Conservation (phyloP, 2,113 vertebrate species). For the Calyptomena viridis region DNA sequence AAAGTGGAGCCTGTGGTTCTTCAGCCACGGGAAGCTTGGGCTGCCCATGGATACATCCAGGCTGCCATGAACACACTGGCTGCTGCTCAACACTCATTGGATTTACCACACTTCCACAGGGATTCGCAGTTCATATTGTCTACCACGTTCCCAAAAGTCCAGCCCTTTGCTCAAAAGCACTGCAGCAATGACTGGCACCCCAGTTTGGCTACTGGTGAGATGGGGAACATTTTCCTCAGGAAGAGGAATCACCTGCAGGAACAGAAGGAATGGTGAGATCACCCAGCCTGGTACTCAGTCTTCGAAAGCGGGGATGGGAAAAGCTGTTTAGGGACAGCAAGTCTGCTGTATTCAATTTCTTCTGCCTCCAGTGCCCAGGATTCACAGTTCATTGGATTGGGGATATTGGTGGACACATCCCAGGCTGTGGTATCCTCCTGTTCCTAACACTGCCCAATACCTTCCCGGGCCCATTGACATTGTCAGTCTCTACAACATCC, state of each 20-base stretch:
- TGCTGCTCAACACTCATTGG: background rate
- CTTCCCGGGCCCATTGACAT: background rate
- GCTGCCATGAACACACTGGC: fast-evolving
- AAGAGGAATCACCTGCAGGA: background rate
- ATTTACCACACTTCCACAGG: background rate
- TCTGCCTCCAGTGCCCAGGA: background rate
- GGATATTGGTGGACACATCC: background rate
- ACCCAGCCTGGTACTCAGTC: background rate
- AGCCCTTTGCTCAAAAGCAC: background rate
- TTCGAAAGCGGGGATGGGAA: background rate
- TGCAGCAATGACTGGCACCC: background rate
- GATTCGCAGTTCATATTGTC: background rate
- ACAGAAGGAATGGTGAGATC: background rate
- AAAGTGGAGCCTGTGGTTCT: fast-evolving
- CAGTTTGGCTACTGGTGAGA: fast-evolving
- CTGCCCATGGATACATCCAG: background rate
- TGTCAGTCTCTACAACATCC: background rate
- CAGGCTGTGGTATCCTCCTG: background rate
- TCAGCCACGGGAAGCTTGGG: fast-evolving
- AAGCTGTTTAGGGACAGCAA: background rate
- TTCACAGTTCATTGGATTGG: background rate
- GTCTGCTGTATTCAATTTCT: fast-evolving
- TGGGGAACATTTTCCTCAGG: background rate
- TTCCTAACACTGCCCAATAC: background rate
- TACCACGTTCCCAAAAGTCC: background rate